Evolutionary conservation across 2,888 invertebrate genomes (phyloP), one percentile per base, ranked within the genome.

Genomic region (Lottia scabra): DNA sequence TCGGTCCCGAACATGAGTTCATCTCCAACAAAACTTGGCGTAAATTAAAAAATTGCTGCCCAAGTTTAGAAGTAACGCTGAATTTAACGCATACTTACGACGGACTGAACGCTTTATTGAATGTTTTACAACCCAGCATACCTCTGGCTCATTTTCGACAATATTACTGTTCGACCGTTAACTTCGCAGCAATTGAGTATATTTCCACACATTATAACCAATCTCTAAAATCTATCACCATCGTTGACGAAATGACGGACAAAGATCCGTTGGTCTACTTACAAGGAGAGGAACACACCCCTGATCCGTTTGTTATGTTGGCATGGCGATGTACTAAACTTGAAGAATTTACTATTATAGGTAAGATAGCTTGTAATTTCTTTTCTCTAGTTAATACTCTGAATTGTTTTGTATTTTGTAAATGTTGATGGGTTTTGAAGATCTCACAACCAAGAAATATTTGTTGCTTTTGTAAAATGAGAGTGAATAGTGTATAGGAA

Each of bases 111-210:
- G 90, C 91, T 74, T 89, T 94, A 78, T 92, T 94, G 74, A 91
- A 92, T 76, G 93, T 95, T 79, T 89, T 95, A 68, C 92, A 92
- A 79, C 92, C 92, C 64, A 91, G 92, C 72, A 93, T 95, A 93
- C 94, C 94, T 23, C 90, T 95, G 27, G 92, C 93, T 27, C 93
- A 94, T 87, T 91, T 94, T 68, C 92, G 93, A 84, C 93, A 93
- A 71, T 92, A 94, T 80, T 95, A 94, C 90, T 94, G 94, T 88
- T 93, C 93, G 88, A 90, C 91, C 86, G 89, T 93, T 68, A 93
- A 93, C 83, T 85, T 91, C 74, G 88, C 90, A 63, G 91, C 92
- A 46, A 88, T 94, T 65, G 91, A 92, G 83, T 87, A 88, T 75
- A 88, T 94, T 75, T 91, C 92, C 10, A 79, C 78, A 46, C 84